Evolutionary conservation across 2,888 invertebrate species (phyloP).

Genomic region (Scaptomyza reducta): DNA sequence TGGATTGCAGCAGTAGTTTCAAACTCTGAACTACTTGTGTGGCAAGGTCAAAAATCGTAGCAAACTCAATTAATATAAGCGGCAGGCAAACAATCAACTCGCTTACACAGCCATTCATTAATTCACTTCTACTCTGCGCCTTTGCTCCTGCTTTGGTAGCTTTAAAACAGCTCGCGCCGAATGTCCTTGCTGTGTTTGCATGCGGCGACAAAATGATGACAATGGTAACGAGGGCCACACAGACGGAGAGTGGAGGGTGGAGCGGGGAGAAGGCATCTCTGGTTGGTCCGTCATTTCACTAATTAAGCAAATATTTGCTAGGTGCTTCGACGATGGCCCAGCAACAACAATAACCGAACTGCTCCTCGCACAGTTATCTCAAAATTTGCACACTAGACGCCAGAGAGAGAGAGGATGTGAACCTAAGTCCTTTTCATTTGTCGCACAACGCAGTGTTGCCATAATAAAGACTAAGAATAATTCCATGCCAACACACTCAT

Average conservation of each 20-base stretch:
- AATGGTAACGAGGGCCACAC: neutral
- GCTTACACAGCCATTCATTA: slow-evolving; percentile 4
- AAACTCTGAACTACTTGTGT: slow-evolving; percentile 51
- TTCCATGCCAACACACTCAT: slow-evolving; percentile 81
- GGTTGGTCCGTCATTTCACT: slow-evolving; percentile 68
- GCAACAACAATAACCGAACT: neutral
- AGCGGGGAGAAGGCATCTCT: neutral
- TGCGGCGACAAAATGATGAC: slow-evolving; percentile 40
- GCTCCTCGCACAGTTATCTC: slow-evolving; percentile 61
- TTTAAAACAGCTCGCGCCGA: slow-evolving; percentile 49
- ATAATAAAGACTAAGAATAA: slow-evolving; percentile 78
- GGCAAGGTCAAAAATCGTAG: slow-evolving; percentile 71
- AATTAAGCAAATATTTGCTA: slow-evolving; percentile 79
- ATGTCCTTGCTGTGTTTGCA: slow-evolving; percentile 63
- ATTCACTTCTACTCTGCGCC: neutral
- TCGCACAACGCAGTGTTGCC: slow-evolving; percentile 36
- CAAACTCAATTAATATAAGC: slow-evolving; percentile 79
- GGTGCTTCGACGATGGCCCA: slow-evolving; percentile 21
- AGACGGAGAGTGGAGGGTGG: neutral
- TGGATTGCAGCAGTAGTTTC: slow-evolving; percentile 23
- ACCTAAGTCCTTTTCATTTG: slow-evolving; percentile 42
- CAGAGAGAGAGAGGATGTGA: neutral
- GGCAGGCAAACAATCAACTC: slow-evolving; percentile 60
- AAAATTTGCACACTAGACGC: slow-evolving; percentile 64
- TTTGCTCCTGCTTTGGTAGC: slow-evolving; percentile 11